Base-by-base conservation (phyloP, 92 coral and sea anemone species). In the Porites evermanni region DNA sequence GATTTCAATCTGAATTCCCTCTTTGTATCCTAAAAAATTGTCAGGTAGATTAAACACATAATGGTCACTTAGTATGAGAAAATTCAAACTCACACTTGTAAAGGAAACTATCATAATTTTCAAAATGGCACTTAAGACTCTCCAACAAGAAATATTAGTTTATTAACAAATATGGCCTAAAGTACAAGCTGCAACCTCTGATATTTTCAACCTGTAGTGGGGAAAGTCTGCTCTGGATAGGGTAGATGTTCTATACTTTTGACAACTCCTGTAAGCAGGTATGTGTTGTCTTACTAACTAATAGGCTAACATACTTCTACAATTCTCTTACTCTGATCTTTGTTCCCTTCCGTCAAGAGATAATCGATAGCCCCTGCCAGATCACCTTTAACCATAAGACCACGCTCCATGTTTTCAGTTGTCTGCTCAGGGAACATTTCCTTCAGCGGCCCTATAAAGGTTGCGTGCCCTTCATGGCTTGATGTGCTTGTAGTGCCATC, bases 261-360 rank as follows among this genome's bases (percentile, higher is more conserved):
- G 29, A 26, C 60, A 72, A 26, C 56, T 72, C 77, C 77, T 72
- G 77, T 72, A 72, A 26, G 56, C 77, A 72, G 77, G 58, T 72
- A 47, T 72, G 77, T 32, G 56, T 72, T 70, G 75, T 70, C 75
- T 70, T 70, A 70, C 75, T 70, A 70, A 70, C 75, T 32, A 26
- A 72, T 26, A 26, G 54, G 77, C 77, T 72, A 72, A 72, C 77
- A 72, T 32, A 72, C 56, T 72, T 72, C 60, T 72, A 72, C 77
- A 72, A 72, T 72, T 72, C 77, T 72, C 77, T 72, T 72, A 72
- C 77, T 72, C 77, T 72, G 54, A 72, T 72, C 77, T 72, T 72
- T 72, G 77, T 72, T 72, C 77, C 56, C 77, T 72, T 72, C 77
- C 54, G 32, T 72, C 77, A 72, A 72, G 77, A 72, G 54, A 32